Percentiles rank a stretch among this genome's conserved stretches.
Conservation (phyloP, 1,140 invertebrate genomes). For the Drosophila saltans region DNA sequence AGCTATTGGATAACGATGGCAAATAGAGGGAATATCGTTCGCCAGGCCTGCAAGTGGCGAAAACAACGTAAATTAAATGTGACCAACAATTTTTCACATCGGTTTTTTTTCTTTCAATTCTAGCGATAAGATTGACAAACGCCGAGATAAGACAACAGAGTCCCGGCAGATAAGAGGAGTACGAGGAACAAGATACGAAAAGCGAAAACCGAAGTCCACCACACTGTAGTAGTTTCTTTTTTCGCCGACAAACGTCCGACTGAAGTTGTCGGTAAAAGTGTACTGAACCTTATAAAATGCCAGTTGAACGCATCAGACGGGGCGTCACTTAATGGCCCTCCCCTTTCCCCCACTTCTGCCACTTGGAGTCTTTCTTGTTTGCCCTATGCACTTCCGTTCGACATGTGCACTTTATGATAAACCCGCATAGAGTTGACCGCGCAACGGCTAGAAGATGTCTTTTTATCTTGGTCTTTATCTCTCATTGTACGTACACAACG, state of each 20-base stretch:
- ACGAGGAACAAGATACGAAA: constrained; percentile 25
- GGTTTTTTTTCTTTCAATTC: not conserved
- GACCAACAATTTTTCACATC: constrained; percentile 2
- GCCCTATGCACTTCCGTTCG: constrained; percentile 35
- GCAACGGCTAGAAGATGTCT: not conserved
- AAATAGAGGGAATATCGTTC: not conserved
- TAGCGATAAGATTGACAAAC: constrained; percentile 47
- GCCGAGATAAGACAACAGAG: constrained; percentile 41
- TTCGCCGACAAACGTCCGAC: constrained; percentile 26
- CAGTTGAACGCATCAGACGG: constrained; percentile 11
- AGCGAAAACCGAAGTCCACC: constrained; percentile 6
- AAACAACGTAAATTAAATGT: constrained; percentile 6
- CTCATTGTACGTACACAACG: constrained; percentile 11
- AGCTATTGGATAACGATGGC: not conserved
- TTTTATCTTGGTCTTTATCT: not conserved
- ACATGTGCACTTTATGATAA: constrained; percentile 3
- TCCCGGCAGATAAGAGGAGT: constrained; percentile 41
- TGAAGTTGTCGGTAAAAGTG: constrained; percentile 38
- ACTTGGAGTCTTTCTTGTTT: not conserved
- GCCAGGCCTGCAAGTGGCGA: not conserved
- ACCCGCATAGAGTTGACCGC: not conserved
- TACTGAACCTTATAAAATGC: constrained; percentile 39
- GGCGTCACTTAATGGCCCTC: constrained; percentile 19
- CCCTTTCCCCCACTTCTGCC: not conserved
- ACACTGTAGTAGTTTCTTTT: constrained; percentile 10